A percentile compares a stretch with the other conserved stretches of the same genome.
phyloP scores from a whole-genome alignment of 2,797 vertebrate species.

The Bradypodion ventrale region DNA sequence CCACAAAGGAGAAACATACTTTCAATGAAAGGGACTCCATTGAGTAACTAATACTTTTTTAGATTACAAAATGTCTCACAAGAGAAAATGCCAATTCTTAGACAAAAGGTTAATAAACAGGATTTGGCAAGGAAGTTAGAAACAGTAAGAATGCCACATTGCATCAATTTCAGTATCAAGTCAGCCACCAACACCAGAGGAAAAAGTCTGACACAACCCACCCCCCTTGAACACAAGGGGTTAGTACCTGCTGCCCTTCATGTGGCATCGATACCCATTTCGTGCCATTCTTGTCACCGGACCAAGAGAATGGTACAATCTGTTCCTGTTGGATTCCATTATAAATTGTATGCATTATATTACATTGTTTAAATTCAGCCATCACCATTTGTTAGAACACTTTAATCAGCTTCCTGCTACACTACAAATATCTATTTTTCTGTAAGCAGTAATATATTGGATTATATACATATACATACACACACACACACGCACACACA shows the following conservation, averaged over 20 bases:
- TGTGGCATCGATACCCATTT: slow-evolving; percentile 95
- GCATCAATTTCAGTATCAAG: slow-evolving; percentile 71
- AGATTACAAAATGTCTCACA: slow-evolving; percentile 35
- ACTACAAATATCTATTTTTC: slow-evolving; percentile 50
- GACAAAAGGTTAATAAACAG: slow-evolving; percentile 55
- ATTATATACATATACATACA: too few relatives aligned
- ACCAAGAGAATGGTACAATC: slow-evolving; percentile 99
- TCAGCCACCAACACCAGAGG: slow-evolving; percentile 78
- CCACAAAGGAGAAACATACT: too few relatives aligned
- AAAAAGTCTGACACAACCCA: slow-evolving; percentile 60
- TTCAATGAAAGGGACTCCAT: slow-evolving; percentile 43
- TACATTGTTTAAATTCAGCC: slow-evolving; percentile 58
- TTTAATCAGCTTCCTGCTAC: slow-evolving; percentile 40
- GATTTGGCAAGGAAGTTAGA: slow-evolving; percentile 66
- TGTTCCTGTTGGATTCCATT: slow-evolving; percentile 97
- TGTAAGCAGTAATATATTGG: slow-evolving; percentile 42
- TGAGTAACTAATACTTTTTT: slow-evolving; percentile 24
- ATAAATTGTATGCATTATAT: slow-evolving; percentile 79
- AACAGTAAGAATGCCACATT: slow-evolving; percentile 65
- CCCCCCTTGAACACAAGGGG: slow-evolving; percentile 73
- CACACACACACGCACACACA: too few relatives aligned
- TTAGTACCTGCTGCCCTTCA: slow-evolving; percentile 98
- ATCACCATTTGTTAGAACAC: slow-evolving; percentile 70
- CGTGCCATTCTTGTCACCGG: slow-evolving; percentile 96
- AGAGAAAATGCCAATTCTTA: slow-evolving; percentile 49